Conservation (phyloP, 2,113 vertebrate species). For the Pungitius pungitius region DNA sequence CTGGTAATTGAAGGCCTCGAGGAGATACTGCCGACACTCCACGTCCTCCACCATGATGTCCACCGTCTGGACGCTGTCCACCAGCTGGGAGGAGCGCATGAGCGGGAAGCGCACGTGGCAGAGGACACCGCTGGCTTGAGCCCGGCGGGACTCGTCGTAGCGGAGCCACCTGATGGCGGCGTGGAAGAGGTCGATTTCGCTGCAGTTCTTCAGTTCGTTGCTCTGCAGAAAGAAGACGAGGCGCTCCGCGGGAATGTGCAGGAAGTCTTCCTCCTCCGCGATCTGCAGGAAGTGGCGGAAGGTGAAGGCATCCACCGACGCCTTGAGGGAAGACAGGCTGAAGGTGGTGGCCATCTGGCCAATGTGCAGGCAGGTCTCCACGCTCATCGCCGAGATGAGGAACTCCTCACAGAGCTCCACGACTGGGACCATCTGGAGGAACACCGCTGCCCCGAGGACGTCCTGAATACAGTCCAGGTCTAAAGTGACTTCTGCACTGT, state of each 20-base stretch:
- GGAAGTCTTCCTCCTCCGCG: conserved; percentile 93
- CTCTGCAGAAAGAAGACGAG: conserved; percentile 96
- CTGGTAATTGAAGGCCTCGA: conserved; percentile 98
- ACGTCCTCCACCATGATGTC: conserved; percentile 97
- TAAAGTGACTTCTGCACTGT: conserved; percentile 93
- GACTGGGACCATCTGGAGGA: conserved; percentile 96
- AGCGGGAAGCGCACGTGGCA: conserved; percentile 95
- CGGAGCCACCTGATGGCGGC: conserved; percentile 93
- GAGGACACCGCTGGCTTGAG: conserved; percentile 87
- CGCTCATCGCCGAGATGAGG: conserved; percentile 96
- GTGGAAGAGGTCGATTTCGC: conserved; percentile 92
- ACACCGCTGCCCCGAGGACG: conserved; percentile 95
- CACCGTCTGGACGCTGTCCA: conserved; percentile 94
- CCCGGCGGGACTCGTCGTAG: conserved; percentile 83
- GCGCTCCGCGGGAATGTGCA: conserved; percentile 93
- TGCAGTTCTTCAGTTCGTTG: conserved; percentile 93
- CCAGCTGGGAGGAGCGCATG: conserved; percentile 94
- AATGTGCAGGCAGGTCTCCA: conserved; percentile 96
- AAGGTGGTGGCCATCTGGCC: conserved; percentile 98
- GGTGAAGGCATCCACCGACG: conserved; percentile 94
- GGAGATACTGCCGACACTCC: conserved; percentile 90
- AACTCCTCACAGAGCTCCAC: conserved; percentile 98
- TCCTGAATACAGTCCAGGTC: conserved; percentile 98
- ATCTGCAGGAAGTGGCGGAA: conserved; percentile 97
- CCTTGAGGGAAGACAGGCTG: conserved; percentile 91